Base-by-base conservation (phyloP, 2,888 invertebrate species). In the Hesperia comma region DNA sequence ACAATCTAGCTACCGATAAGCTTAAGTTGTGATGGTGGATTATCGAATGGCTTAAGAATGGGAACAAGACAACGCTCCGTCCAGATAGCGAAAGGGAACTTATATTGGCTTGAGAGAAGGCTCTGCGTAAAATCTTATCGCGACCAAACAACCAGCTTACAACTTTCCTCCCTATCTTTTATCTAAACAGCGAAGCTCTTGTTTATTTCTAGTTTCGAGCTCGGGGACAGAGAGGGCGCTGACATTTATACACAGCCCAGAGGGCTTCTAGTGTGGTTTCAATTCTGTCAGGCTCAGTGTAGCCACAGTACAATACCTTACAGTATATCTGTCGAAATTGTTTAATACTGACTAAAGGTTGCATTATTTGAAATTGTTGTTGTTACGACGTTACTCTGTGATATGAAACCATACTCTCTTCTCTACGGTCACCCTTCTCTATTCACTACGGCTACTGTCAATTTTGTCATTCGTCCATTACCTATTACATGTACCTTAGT, bases 61-160 rank as follows among this genome's bases (percentile, higher is more conserved):
- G 15, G 12, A 15, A 7, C 17, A 62, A 53, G 61, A 17, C 26
- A 15, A 37, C 37, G n/a, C 8, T 10, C n/a, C 19, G 21, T 19
- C 51, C 49, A 79, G 81, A 82, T 81, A 80, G 75, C 77, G 73
- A 75, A 77, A 74, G 69, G 68, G 75, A 83, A 83, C 82, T 82
- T 84, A 82, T 81, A 84, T 83, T 81, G 81, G 80, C 76, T 14
- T 80, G 71, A 63, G 75, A 63, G 69, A 70, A 77, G 75, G 70
- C 73, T 72, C 69, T 76, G 75, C 76, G 82, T 82, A 80, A 81
- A 84, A 77, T 75, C 78, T 82, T 83, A 84, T 84, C 82, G 74
- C 72, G 69, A 68, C 74, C 74, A 70, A 77, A 75, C 81, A 79
- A 80, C 75, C 75, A 72, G 79, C 79, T 82, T 80, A 79, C 79